Evolutionary conservation across 2,113 vertebrate genomes (phyloP), one percentile per base, ranked within the genome.

Genomic region (Phoenicopterus ruber): DNA sequence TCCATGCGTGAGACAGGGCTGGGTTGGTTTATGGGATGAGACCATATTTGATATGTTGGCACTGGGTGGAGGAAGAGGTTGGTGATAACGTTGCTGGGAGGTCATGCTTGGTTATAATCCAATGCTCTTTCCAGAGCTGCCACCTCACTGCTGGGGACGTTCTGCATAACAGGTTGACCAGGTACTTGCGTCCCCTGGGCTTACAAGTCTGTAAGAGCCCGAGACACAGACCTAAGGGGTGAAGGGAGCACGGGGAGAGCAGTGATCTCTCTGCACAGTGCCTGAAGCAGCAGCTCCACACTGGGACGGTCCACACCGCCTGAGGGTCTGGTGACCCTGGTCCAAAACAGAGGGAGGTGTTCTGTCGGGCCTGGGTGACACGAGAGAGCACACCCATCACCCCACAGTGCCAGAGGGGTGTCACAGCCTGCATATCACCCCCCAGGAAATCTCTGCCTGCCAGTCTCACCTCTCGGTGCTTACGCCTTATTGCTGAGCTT

Each of bases 41-140:
- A 72, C n/a, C 13, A 16, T n/a, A 85, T 91, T 86, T 77, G 92
- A 95, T 97, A 88, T 17, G 19, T n/a, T 82, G 94, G 93, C 54
- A 58, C 36, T 29, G 84, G 67, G 54, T 77, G 82, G 74, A 90
- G 78, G 67, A 93, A 95, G 74, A 93, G 16, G 49, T 66, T 90
- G 67, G 49, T 69, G 57, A 50, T 36, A 61, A 76, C 0, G 7
- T 61, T 82, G 31, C 44, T 46, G 32, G 84, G 44, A 93, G 22
- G 49, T 72, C 81, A n/a, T 18, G 29, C 15, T 72, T 55, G 59
- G 36, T 89, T 69, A 63, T 47, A 44, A 26, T 63, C 44, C 52
- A 46, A n/a, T 22, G n/a, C 36, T 69, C 47, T 69, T 90, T 57
- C 61, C 78, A 94, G 70, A 82, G 57, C 34, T 85, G 52, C 57